Conservation (phyloP, 1,140 invertebrate genomes). For the Caerostris darwini region DNA sequence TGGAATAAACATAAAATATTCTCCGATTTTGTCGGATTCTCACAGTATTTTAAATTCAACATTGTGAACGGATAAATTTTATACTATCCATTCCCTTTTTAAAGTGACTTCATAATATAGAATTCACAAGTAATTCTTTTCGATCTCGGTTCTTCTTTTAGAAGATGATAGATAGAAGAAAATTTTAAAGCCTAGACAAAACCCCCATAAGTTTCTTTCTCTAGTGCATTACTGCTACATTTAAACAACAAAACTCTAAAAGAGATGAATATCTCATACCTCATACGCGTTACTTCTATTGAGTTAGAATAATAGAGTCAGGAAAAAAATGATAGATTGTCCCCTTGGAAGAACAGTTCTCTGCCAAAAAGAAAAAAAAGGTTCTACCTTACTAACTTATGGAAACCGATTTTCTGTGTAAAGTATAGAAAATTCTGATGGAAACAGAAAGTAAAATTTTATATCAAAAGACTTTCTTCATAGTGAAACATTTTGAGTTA, state of each 20-base stretch:
- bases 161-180: background rate
- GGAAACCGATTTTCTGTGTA: constrained; percentile 14
- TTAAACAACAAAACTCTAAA: constrained; percentile 32
- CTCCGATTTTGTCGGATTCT: background rate
- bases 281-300: constrained; percentile 37
- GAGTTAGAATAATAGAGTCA: constrained; percentile 46
- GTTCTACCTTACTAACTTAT: background rate
- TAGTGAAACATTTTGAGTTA: too few species aligned
- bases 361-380: background rate
- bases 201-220: background rate
- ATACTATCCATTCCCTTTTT: background rate
- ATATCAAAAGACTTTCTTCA: background rate
- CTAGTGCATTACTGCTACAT: background rate
- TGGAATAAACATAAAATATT: background rate
- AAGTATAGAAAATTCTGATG: background rate
- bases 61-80: background rate
- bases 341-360: constrained; percentile 24
- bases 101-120: background rate
- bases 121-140: background rate
- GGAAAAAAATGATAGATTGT: constrained; percentile 39
- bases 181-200: constrained; percentile 2
- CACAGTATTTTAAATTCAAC: background rate
- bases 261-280: constrained; percentile 37
- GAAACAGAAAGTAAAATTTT: background rate
- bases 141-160: background rate